A percentile compares a stretch with the other conserved stretches of the same genome.
phyloP scores from a whole-genome alignment of 2,797 vertebrate genomes.

The Poeciliopsis gracilis region DNA sequence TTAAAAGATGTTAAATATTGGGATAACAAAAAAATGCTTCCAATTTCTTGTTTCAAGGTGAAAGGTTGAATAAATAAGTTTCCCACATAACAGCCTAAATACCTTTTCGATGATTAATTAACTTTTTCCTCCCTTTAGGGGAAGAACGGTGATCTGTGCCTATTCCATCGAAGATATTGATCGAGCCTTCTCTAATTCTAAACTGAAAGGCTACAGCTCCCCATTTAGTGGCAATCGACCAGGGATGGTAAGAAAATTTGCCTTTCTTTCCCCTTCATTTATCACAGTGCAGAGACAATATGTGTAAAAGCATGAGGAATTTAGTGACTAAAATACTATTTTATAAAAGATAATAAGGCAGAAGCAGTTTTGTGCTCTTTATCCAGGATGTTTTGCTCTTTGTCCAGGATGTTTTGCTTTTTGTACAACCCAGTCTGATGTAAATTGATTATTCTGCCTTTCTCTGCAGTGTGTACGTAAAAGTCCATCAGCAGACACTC shows the following conservation, averaged over 20 bases:
- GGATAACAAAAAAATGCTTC: not conserved
- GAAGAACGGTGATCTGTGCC: constrained; percentile 83
- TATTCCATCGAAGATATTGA: constrained; percentile 85
- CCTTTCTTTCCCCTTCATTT: not conserved
- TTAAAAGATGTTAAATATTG: not conserved
- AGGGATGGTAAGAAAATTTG: constrained; percentile 73
- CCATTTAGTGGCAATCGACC: constrained; percentile 71
- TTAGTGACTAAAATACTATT: constrained; percentile 18
- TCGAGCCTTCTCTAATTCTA: constrained; percentile 79
- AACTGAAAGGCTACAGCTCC: constrained; percentile 79
- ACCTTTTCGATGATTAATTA: constrained; percentile 7
- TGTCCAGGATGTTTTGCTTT: constrained; percentile 9
- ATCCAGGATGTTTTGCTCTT: not conserved
- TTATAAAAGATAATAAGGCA: constrained; percentile 38
- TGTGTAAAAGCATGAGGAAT: constrained; percentile 15
- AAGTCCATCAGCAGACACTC: constrained; percentile 54
- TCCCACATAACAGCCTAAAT: not conserved
- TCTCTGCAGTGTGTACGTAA: constrained; percentile 74
- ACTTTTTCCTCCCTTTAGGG: constrained; percentile 65
- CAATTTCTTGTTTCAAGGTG: not conserved
- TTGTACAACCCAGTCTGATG: not conserved
- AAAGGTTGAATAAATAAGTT: not conserved
- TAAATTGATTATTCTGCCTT: constrained; percentile 8
- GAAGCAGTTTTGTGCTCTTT: constrained; percentile 32
- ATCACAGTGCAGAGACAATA: not conserved